Percentiles rank a stretch among this genome's conserved stretches.
These are phyloP conservation scores for Stramonita haemastoma DNA, from an alignment of 2,888 invertebrate species.

Conservation along the genomic window DNA sequence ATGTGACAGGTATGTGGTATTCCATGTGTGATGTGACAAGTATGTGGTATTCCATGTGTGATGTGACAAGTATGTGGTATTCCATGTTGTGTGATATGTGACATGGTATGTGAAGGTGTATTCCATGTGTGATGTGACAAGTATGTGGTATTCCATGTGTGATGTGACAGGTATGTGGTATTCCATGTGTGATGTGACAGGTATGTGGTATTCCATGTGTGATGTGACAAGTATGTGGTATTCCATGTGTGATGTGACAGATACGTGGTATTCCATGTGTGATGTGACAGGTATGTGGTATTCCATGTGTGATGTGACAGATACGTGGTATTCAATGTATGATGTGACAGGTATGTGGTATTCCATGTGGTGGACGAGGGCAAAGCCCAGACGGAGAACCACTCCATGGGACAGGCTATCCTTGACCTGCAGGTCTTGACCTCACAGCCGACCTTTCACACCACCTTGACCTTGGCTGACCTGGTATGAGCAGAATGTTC, in stretches of 20 bases:
- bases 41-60: slow-evolving; percentile 68
- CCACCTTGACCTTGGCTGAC: slow-evolving; percentile 66
- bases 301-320: too few species aligned
- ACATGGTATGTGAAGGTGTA: too few species aligned
- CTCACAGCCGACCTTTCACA: slow-evolving; percentile 61
- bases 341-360: slow-evolving; percentile 56
- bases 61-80: neutral
- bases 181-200: neutral
- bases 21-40: slow-evolving; percentile 60
- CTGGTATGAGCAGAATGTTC: slow-evolving; percentile 62
- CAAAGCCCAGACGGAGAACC: slow-evolving; percentile 54
- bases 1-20: slow-evolving; percentile 57
- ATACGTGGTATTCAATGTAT: too few species aligned
- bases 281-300: neutral
- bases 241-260: too few species aligned
- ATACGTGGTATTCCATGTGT: slow-evolving; percentile 1
- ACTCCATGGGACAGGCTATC: slow-evolving; percentile 71
- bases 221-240: slow-evolving; percentile 7
- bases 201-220: neutral
- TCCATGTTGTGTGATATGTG: too few species aligned
- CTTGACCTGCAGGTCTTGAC: slow-evolving; percentile 67
- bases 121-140: neutral
- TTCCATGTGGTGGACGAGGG: slow-evolving; percentile 69
- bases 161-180: too few species aligned
- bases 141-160: too few species aligned